These are phyloP conservation scores for Luehdorfia chinensis DNA, from an alignment of 1,140 invertebrate genomes.

Conservation along the genomic window DNA sequence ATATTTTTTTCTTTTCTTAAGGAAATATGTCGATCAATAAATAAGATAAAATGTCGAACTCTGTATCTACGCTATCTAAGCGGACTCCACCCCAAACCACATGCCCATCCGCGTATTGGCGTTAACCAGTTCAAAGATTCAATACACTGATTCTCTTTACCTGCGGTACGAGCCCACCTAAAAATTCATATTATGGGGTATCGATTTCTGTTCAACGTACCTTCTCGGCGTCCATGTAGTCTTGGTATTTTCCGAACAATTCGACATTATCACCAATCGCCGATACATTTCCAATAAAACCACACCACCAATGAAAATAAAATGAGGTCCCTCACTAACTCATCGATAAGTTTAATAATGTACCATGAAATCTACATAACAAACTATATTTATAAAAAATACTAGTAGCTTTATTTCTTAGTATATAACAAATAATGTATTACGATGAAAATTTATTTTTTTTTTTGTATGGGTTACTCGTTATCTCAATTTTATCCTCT, in stretches of 20 bases:
- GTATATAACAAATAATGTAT: too few relatives aligned
- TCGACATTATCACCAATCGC: slow-evolving; percentile 76
- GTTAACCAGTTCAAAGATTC: not conserved
- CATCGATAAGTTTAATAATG: slow-evolving; percentile 5
- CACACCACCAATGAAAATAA: slow-evolving; percentile 22
- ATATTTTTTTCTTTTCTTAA: too few relatives aligned
- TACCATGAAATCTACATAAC: not conserved
- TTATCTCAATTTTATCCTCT: too few relatives aligned
- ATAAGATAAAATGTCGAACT: too few relatives aligned
- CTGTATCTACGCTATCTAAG: too few relatives aligned
- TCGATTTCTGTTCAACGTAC: slow-evolving; percentile 71
- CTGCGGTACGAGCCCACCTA: slow-evolving; percentile 23
- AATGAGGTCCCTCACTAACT: not conserved
- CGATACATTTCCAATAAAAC: slow-evolving; percentile 67
- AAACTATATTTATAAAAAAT: too few relatives aligned
- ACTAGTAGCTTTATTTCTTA: too few relatives aligned
- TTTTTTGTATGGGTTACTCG: too few relatives aligned
- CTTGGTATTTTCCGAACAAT: slow-evolving; percentile 77
- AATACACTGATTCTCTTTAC: not conserved
- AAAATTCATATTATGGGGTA: slow-evolving; percentile 57
- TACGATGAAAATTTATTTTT: too few relatives aligned
- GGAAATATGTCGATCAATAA: too few relatives aligned
- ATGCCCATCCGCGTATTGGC: not conserved
- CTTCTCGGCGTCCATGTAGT: slow-evolving; percentile 56
- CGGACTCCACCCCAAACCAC: not conserved